Conservation (phyloP, 2,888 invertebrate genomes). For the Latrodectus elegans region DNA sequence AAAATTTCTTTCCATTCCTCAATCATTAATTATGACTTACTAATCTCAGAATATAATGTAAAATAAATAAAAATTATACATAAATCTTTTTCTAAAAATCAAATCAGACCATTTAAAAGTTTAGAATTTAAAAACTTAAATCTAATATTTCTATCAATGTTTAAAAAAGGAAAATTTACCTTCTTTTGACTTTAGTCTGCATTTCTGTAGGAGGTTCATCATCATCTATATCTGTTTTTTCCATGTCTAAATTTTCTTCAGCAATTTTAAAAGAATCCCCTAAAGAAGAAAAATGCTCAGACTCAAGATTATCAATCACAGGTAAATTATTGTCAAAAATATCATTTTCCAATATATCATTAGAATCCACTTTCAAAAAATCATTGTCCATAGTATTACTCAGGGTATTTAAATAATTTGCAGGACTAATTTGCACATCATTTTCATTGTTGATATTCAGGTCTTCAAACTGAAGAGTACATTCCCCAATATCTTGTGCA, state of each 20-base stretch:
- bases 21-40: too few species aligned
- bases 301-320: not conserved
- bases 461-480: not conserved
- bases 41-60: too few species aligned
- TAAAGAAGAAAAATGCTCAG: not conserved
- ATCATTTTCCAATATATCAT: not conserved
- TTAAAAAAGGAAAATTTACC: conserved; percentile 22
- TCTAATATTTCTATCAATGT: not conserved
- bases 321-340: not conserved
- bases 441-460: conserved; percentile 1
- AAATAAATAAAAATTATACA: too few species aligned
- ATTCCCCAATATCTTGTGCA: conserved; percentile 10
- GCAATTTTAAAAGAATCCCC: not conserved
- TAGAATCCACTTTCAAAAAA: not conserved
- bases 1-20: too few species aligned
- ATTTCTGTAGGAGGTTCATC: conserved; percentile 63
- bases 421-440: not conserved
- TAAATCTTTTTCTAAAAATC: too few species aligned
- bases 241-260: conserved; percentile 6
- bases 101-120: not conserved
- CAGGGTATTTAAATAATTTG: not conserved
- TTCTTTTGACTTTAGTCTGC: conserved; percentile 59
- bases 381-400: not conserved
- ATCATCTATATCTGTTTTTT: conserved; percentile 22
- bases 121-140: not conserved